Conservation (phyloP, 2,888 invertebrate genomes). For the Caenorhabditis sp. region DNA sequence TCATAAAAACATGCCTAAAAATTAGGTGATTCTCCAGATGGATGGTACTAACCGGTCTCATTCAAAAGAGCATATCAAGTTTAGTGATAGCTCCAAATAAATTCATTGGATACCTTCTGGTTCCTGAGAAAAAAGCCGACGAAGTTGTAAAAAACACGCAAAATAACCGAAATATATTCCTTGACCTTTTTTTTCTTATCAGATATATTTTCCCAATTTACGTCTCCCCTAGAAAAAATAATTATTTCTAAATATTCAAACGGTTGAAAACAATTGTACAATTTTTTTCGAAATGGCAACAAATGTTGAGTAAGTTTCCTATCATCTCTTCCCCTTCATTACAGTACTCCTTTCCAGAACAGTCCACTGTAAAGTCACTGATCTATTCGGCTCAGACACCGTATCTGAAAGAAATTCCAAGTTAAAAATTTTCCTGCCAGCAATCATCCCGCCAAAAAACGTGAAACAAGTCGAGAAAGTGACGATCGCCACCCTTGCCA, state of each 20-base stretch:
- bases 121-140: too few relatives aligned
- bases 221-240: neutral
- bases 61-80: too few relatives aligned
- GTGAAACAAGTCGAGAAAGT: neutral
- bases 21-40: too few relatives aligned
- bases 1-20: too few relatives aligned
- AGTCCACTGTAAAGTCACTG: neutral
- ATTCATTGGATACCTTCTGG: too few relatives aligned
- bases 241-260: neutral
- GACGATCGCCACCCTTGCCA: neutral
- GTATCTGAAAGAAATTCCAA: neutral
- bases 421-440: neutral
- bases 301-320: neutral
- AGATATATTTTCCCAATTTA: neutral
- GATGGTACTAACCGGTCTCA: too few relatives aligned
- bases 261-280: neutral
- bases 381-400: neutral
- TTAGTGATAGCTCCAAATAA: too few relatives aligned
- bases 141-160: too few relatives aligned
- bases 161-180: too few relatives aligned
- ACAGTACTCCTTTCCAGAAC: neutral
- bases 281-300: neutral
- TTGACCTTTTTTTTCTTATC: neutral
- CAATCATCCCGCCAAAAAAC: neutral
- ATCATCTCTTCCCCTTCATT: too few relatives aligned